These are phyloP conservation scores for Halictus rubicundus DNA, from an alignment of 1,140 invertebrate genomes.

Conservation along the genomic window DNA sequence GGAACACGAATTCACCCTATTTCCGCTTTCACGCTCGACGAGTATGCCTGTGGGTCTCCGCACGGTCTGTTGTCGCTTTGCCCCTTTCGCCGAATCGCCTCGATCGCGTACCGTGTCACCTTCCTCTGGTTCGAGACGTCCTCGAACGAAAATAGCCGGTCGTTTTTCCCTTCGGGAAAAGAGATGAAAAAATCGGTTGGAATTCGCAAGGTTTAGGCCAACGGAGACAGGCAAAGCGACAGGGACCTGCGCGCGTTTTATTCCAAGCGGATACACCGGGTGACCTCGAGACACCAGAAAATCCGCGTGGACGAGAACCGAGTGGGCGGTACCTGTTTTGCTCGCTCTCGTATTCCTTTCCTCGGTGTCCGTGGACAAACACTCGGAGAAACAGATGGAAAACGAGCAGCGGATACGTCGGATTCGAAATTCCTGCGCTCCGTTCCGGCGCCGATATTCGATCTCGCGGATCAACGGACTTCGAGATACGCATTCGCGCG, in stretches of 20 bases:
- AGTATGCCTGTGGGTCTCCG: background rate
- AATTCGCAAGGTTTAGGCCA: slow-evolving; percentile 32
- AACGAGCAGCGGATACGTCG: background rate
- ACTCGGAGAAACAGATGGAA: background rate
- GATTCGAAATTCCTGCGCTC: background rate
- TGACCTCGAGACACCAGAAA: slow-evolving; percentile 71
- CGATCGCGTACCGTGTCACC: background rate
- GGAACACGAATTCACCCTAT: slow-evolving; percentile 24
- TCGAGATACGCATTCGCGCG: background rate
- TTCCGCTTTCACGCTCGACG: slow-evolving; percentile 42
- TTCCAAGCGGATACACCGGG: slow-evolving; percentile 62
- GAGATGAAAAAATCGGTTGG: background rate
- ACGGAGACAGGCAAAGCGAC: slow-evolving; percentile 14
- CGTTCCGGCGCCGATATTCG: too few relatives aligned
- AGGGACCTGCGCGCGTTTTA: slow-evolving; percentile 33
- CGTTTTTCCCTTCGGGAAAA: background rate
- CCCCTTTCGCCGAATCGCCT: background rate
- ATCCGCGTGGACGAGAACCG: slow-evolving; percentile 62
- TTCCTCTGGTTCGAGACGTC: background rate
- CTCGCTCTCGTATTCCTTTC: slow-evolving; percentile 50
- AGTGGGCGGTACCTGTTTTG: slow-evolving; percentile 68
- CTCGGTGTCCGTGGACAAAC: slow-evolving; percentile 27
- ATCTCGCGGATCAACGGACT: slow-evolving; percentile 7
- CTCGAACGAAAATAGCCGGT: slow-evolving; percentile 8
- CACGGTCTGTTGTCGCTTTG: background rate